These are phyloP conservation scores for Sweltsa coloradensis DNA, from an alignment of 1,140 invertebrate species.

Conservation along the genomic window DNA sequence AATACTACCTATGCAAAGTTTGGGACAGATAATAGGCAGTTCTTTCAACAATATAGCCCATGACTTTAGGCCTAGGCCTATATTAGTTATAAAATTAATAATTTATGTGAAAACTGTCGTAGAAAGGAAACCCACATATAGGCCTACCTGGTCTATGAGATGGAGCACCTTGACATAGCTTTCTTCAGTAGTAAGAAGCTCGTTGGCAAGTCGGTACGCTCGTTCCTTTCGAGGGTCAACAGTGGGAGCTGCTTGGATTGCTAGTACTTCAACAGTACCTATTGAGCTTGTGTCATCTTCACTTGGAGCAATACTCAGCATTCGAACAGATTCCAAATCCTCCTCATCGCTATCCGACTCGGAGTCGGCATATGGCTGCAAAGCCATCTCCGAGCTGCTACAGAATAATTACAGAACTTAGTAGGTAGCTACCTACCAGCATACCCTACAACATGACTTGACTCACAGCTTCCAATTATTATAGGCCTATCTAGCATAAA, in stretches of 20 bases:
- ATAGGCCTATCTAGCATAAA: neutral
- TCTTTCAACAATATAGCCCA: no score
- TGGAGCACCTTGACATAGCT: slow-evolving; percentile 37
- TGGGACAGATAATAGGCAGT: no score
- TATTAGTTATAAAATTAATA: slow-evolving; percentile 4
- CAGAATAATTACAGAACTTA: neutral
- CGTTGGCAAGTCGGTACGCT: slow-evolving; percentile 34
- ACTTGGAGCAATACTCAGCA: slow-evolving; percentile 10
- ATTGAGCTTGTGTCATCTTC: slow-evolving; percentile 17
- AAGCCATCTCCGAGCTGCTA: neutral
- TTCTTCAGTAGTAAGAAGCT: slow-evolving; percentile 38
- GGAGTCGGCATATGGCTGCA: slow-evolving; percentile 16
- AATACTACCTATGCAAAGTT: no score
- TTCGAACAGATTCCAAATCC: slow-evolving; percentile 15
- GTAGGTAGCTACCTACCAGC: neutral
- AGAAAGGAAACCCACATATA: neutral
- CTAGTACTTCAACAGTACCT: slow-evolving; percentile 11
- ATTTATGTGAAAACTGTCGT: slow-evolving; percentile 2
- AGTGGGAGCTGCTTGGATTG: slow-evolving; percentile 15
- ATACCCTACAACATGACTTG: neutral
- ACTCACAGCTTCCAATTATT: neutral
- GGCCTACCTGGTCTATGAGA: slow-evolving; percentile 38
- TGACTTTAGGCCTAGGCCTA: no score
- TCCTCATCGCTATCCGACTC: slow-evolving; percentile 27
- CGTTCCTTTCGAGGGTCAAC: slow-evolving; percentile 21